Conservation (phyloP, 2,888 invertebrate genomes). For the Eurois occulta region DNA sequence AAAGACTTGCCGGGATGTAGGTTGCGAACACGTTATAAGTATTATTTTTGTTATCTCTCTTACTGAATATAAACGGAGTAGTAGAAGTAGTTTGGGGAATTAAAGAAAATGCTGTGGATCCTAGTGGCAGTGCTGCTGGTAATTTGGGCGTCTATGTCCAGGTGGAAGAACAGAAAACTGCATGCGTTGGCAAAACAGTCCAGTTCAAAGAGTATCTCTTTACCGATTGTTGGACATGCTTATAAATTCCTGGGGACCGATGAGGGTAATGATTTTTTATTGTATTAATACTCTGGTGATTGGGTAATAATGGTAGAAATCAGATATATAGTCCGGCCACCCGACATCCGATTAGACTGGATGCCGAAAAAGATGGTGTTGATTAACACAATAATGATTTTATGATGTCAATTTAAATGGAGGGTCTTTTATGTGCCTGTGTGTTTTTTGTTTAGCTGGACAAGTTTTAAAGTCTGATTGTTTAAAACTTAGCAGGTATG, state of each 20-base stretch:
- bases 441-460: too few relatives aligned
- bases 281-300: neutral
- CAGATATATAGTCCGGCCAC: neutral
- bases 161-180: conserved; percentile 63
- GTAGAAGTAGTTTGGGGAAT: neutral
- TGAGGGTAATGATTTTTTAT: conserved; percentile 59
- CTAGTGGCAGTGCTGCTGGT: conserved; percentile 42
- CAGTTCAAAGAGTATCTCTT: conserved; percentile 42
- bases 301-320: neutral
- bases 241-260: conserved; percentile 66
- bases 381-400: too few relatives aligned
- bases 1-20: neutral
- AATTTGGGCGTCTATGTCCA: conserved; percentile 47
- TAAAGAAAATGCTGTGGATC: conserved; percentile 40
- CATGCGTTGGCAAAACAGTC: conserved; percentile 53
- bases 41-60: neutral
- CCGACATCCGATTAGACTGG: neutral
- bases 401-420: too few relatives aligned
- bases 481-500: neutral
- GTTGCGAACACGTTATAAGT: neutral
- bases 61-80: neutral
- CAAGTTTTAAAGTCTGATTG: neutral
- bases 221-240: conserved; percentile 68
- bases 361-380: neutral
- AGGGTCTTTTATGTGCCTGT: too few relatives aligned